Evolutionary conservation across 2,888 invertebrate genomes (phyloP), one percentile per base, ranked within the genome.

Genomic region (Tetanocera ferruginea): DNA sequence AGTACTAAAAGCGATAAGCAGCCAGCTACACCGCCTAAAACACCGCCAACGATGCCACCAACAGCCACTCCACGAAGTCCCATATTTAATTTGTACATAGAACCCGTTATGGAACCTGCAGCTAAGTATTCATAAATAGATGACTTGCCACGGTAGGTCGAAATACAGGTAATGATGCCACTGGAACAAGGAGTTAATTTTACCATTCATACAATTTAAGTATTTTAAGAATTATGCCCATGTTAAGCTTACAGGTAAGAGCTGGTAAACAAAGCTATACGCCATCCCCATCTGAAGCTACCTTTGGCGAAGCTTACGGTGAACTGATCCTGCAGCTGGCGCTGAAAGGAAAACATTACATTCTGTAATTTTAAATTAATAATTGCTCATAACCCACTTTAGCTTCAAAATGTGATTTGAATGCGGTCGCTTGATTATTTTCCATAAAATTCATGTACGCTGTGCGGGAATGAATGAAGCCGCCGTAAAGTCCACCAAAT

Each of bases 341-440:
- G 93, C 93, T 95, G 87, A 19, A 91, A 91, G 5, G 37, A 76
- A 79, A 77, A 60, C n/a, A 31, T 71, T 3, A 1, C 9, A 14
- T n/a, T n/a, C n/a, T n/a, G n/a, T n/a, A n/a, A n/a, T n/a, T n/a
- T 4, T 19, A 52, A 5, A n/a, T 60, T 28, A 8, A 64, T 72
- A 60, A 62, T 43, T 37, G 11, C 1, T 43, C 43, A 31, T 43
- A 52, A 51, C 73, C 62, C 43, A 94, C 94, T 91, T 94, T 94
- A 3, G 95, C 95, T 74, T 94, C 92, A 8, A 92, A 86, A 80
- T 93, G 93, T 72, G 92, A 91, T 71, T 89, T 89, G 87, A 93
- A 95, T 71, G 91, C 91, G 4, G 95, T 93, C 9, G 95, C 95
- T 90, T 95, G 92, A 89, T 95, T 95, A 81, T 91, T 94, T 86